Percentiles rank a stretch among this genome's conserved stretches.
These are phyloP conservation scores for Gobio occitaniae DNA, from an alignment of 2,797 vertebrate genomes.

Conservation along the genomic window DNA sequence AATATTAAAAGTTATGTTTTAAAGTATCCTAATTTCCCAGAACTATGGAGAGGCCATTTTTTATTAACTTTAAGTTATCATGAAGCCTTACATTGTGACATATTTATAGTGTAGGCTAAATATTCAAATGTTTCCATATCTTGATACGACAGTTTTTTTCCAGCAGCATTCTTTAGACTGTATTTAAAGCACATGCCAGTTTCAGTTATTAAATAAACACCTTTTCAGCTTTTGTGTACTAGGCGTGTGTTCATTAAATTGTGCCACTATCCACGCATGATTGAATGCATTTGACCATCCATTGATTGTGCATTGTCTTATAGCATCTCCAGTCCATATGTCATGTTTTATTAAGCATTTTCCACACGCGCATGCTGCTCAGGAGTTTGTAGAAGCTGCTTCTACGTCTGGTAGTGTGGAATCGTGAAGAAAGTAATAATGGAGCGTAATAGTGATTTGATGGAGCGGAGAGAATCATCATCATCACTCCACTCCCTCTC, in stretches of 20 bases:
- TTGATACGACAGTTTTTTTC: background rate
- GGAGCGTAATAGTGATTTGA: conserved; percentile 65
- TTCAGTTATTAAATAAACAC: background rate
- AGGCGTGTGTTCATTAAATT: background rate
- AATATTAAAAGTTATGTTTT: background rate
- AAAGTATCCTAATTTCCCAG: background rate
- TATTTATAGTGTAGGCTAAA: background rate
- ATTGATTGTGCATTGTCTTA: background rate
- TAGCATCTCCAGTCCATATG: background rate
- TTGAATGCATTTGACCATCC: background rate
- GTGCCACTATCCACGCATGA: background rate
- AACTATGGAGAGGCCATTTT: background rate
- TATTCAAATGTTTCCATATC: background rate
- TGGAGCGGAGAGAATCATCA: conserved; percentile 62
- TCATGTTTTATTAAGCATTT: background rate
- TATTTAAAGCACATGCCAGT: background rate
- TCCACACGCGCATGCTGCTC: background rate
- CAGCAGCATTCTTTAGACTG: background rate
- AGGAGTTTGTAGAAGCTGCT: background rate
- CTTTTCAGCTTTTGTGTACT: background rate
- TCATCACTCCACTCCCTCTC: conserved; percentile 41
- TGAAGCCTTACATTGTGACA: background rate
- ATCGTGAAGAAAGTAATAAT: conserved; percentile 57
- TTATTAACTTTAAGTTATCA: background rate
- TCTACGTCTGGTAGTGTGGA: background rate